Base-by-base conservation (phyloP, 1,140 invertebrate genomes). In the Nylanderia fulva region DNA sequence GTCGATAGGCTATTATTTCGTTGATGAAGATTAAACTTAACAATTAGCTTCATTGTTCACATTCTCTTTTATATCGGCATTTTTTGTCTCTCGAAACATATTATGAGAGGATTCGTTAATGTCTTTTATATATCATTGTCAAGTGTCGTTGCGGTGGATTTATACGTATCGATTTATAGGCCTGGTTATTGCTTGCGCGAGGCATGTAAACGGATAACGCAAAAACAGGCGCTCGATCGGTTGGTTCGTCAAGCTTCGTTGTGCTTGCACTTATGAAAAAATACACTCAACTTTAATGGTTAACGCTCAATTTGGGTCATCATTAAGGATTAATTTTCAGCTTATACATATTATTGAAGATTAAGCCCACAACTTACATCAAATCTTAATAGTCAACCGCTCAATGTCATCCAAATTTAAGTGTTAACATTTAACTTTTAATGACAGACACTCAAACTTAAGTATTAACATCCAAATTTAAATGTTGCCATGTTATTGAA, bases 1-100 rank as follows among this genome's bases (percentile, higher is more conserved):
- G 66, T 88, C 45, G 33, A 58, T 89, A 90, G 88, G 88, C 88
- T 88, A 76, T 85, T 61, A 79, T 80, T 89, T 90, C 88, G 88
- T 90, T 90, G 88, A 84, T 89, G 61, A 90, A 69, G 42, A 82
- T 86, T 84, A 68, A 74, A 54, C 84, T 83, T 80, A 72, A 82
- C 42, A 83, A 69, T 79, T 39, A 75, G 76, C 75, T 79, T 74
- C 84, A 80, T 89, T 64, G 75, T 76, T 72, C 36, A 63, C 36
- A 63, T 60, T 76, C 39, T 15, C 39, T 69, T 29, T 71, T 48
- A n/a, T 18, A 18, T 24, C 24, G 27, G 64, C 21, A 54, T 56
- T 52, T 80, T 8, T 7, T 24, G 15, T 48, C 21, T 33, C 52
- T 9, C 8, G 11, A 77, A 48, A 77, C 27, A 27, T 18, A 60